These are phyloP conservation scores for Amblyjoppa proteus DNA, from an alignment of 2,888 invertebrate species.

Conservation along the genomic window DNA sequence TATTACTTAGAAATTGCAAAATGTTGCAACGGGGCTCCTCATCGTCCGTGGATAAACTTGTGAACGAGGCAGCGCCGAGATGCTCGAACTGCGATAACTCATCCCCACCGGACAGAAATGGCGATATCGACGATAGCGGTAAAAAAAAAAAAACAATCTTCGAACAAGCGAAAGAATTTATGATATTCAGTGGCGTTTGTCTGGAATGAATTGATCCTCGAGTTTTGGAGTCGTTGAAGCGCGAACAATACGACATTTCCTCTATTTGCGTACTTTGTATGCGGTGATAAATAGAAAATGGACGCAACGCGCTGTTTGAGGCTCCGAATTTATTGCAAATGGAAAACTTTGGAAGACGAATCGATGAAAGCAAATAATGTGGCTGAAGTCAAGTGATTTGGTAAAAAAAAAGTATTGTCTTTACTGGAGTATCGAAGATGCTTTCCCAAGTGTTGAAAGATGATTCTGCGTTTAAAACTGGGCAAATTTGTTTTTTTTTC, in stretches of 20 bases:
- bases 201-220: neutral
- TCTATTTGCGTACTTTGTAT: neutral
- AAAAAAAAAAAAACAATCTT: neutral
- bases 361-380: too few species aligned
- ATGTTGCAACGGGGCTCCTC: neutral
- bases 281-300: too few species aligned
- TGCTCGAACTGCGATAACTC: neutral
- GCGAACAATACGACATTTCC: neutral
- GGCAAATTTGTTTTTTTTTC: too few species aligned
- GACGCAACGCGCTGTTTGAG: too few species aligned
- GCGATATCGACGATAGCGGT: neutral
- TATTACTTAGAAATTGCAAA: slow-evolving; percentile 17
- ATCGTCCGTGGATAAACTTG: neutral
- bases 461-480: too few species aligned
- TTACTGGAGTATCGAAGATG: neutral
- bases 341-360: too few species aligned
- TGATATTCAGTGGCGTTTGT: neutral
- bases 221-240: neutral
- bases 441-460: too few species aligned
- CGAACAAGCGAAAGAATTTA: neutral
- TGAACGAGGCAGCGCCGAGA: neutral
- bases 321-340: too few species aligned
- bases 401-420: neutral
- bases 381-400: neutral
- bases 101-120: neutral